A percentile compares a stretch with the other conserved stretches of the same genome.
Evolutionary conservation across 2,888 invertebrate species (phyloP).

Genomic region (Blera fallax): DNA sequence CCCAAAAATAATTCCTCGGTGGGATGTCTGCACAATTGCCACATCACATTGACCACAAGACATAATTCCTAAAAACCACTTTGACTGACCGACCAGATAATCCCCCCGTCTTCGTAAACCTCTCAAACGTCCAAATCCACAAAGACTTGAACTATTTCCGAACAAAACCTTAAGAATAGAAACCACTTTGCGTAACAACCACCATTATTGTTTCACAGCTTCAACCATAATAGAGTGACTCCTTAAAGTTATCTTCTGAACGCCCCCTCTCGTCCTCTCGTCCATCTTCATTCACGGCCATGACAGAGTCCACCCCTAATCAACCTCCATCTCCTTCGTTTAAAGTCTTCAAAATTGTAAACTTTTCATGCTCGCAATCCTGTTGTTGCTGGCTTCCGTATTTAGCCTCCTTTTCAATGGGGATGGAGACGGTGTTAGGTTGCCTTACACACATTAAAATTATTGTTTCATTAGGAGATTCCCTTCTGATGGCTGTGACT

Average conservation of each 20-base stretch:
- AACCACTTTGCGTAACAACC: not conserved
- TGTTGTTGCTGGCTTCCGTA: not conserved
- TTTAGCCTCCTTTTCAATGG: not conserved
- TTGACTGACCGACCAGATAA: slow-evolving; percentile 17
- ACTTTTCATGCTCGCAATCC: not conserved
- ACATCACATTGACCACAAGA: not conserved
- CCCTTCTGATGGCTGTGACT: slow-evolving; percentile 10
- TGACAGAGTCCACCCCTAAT: slow-evolving; percentile 25
- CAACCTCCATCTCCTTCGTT: not conserved
- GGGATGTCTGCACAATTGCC: not conserved
- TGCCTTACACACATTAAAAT: slow-evolving; percentile 32
- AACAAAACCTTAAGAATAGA: slow-evolving; percentile 5
- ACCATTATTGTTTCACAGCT: slow-evolving; percentile 13
- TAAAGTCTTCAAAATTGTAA: slow-evolving; percentile 6
- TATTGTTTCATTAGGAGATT: slow-evolving; percentile 50
- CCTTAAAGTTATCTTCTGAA: slow-evolving; percentile 13
- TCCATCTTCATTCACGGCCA: not conserved
- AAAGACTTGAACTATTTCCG: not conserved
- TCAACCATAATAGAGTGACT: slow-evolving; percentile 7
- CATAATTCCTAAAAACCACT: not conserved
- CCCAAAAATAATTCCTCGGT: not conserved
- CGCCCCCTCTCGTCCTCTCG: not conserved
- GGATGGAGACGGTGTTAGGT: not conserved
- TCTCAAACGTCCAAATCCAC: not conserved
- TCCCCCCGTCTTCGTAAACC: not conserved